Percentiles rank a stretch among this genome's conserved stretches.
These are phyloP conservation scores for Amiota communis DNA, from an alignment of 2,888 invertebrate species.

Conservation along the genomic window DNA sequence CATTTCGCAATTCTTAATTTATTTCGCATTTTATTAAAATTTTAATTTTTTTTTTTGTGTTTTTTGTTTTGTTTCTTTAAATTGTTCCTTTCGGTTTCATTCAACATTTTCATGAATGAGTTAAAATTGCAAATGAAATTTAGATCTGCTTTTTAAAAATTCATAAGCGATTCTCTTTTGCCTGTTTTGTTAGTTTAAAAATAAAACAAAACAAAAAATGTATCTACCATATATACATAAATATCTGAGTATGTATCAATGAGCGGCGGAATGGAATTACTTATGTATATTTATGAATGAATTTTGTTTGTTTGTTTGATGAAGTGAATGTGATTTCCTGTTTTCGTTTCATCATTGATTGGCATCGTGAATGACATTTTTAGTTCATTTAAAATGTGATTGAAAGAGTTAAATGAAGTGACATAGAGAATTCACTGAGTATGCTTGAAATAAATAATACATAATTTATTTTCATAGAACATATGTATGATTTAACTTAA, in stretches of 20 bases:
- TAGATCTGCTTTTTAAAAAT: constrained; percentile 3
- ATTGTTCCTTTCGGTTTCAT: neutral
- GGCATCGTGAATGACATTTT: too few relatives aligned
- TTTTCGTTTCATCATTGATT: too few relatives aligned
- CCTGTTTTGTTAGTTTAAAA: neutral
- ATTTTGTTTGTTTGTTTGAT: neutral
- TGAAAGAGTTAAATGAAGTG: too few relatives aligned
- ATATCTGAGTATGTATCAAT: neutral
- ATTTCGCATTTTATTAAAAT: neutral
- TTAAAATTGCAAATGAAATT: constrained; percentile 30
- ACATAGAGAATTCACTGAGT: too few relatives aligned
- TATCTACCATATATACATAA: too few relatives aligned
- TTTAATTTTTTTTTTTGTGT: constrained; percentile 1
- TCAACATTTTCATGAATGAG: constrained; percentile 32
- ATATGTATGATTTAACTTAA: too few relatives aligned
- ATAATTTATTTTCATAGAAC: too few relatives aligned
- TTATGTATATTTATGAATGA: neutral
- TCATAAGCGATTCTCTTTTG: constrained; percentile 15
- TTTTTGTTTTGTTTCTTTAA: neutral
- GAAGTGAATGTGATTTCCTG: neutral
- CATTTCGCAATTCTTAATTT: neutral
- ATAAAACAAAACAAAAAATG: neutral
- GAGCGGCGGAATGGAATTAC: too few relatives aligned
- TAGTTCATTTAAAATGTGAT: too few relatives aligned
- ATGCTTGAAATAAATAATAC: too few relatives aligned